Evolutionary conservation across 2,797 vertebrate species (phyloP).

Genomic region (Parotocinclus haroldoi): DNA sequence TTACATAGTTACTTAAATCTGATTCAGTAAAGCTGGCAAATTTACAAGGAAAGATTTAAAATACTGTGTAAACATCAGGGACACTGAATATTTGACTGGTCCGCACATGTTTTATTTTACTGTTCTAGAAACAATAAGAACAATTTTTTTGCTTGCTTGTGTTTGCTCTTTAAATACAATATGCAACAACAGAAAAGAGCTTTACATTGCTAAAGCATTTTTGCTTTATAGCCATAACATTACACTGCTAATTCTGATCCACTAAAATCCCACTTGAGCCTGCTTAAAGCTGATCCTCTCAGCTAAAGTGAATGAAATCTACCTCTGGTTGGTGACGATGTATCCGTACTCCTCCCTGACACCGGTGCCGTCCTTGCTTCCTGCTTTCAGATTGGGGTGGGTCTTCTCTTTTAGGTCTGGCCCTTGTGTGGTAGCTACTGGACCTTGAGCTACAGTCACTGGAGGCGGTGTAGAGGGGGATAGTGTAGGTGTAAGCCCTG

Average conservation of each 20-base stretch:
- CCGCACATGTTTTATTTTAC: too few species aligned
- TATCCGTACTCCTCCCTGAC: slow-evolving; percentile 87
- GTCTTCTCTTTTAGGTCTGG: slow-evolving; percentile 40
- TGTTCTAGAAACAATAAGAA: too few species aligned
- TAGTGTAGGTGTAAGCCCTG: slow-evolving; percentile 20
- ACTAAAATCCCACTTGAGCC: not conserved
- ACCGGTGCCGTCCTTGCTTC: slow-evolving; percentile 32
- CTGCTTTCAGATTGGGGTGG: slow-evolving; percentile 42
- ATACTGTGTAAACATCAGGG: too few species aligned
- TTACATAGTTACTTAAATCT: too few species aligned
- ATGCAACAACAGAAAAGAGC: too few species aligned
- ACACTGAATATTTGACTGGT: too few species aligned
- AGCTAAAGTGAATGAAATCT: slow-evolving; percentile 42
- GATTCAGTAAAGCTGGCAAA: too few species aligned
- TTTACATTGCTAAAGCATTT: too few species aligned
- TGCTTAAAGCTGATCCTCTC: not conserved
- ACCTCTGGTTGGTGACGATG: slow-evolving; percentile 92
- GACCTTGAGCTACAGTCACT: slow-evolving; percentile 44
- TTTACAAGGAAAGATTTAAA: too few species aligned
- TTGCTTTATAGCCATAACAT: not conserved
- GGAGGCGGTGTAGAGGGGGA: slow-evolving; percentile 46
- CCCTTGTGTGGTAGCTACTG: slow-evolving; percentile 3
- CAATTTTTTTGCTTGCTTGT: too few species aligned
- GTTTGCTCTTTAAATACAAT: too few species aligned
- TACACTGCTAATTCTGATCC: not conserved